Evolutionary conservation across 1,140 invertebrate genomes (phyloP), one percentile per base, ranked within the genome.

Genomic region (Penaeus chinensis): DNA sequence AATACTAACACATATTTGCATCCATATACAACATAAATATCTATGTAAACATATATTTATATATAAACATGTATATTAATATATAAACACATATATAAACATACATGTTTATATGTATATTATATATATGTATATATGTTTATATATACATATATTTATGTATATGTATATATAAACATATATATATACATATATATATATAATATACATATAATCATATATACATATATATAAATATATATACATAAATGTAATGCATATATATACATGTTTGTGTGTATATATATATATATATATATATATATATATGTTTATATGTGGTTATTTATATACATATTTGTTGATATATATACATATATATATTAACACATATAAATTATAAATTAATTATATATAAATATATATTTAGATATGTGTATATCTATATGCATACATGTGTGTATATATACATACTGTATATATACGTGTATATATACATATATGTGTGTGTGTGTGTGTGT

Each of bases 321-420:
- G n/a, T n/a, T n/a, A n/a, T 77, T 19, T n/a, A n/a, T n/a, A n/a
- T n/a, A 22, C 10, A 27, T 42, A 8, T 10, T 37, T 42, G 16
- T 42, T 37, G 13, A 79, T 42, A 79, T 42, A 79, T 42, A 79
- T 42, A 79, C 77, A 79, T 42, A 79, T 42, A 79, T 42, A 79
- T 54, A 82, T 63, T 84, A 10, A 79, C 81, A 83, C 86, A 88
- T 82, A 79, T 86, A 89, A n/a, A n/a, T n/a, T n/a, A n/a, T n/a
- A n/a, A n/a, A n/a, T n/a, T n/a, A n/a, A n/a, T n/a, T 60, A 85
- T 77, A 83, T 77, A 89, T 78, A 82, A 87, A 85, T 82, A 76
- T 87, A 90, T 80, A 87, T 60, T 77, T 74, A 85, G 42, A 88
- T 74, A 65, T 47, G 80, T 76, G 78, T 77, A 88, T 42, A 65